Evolutionary conservation across 2,888 invertebrate genomes (phyloP), one percentile per base, ranked within the genome.

Genomic region (Folsomia candida): DNA sequence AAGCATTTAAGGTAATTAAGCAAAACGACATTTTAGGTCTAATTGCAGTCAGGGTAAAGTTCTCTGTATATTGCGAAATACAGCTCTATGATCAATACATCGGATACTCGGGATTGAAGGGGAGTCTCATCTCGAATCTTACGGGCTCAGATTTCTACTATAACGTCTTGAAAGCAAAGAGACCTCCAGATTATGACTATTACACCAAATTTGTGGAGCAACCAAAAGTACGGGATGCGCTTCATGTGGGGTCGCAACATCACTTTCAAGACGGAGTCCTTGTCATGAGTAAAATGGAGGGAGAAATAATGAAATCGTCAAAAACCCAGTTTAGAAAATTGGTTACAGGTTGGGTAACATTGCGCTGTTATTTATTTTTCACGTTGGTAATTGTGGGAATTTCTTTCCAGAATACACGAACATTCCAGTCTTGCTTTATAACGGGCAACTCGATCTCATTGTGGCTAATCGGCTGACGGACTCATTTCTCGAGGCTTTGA

Each of bases 241-340:
- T 96, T 71, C 94, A 96, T 82, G 94, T 96, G 0, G 95, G 95
- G 1, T 89, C 91, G 78, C 83, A 87, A 28, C 86, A 90, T 0
- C 26, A 25, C n/a, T 94, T 91, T 82, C 85, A 90, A 80, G 86
- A 86, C 47, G 81, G 80, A 3, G n/a, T 18, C 29, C 2, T 22
- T 11, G 94, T 94, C 0, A 91, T 92, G 81, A 80, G 85, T 3
- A 86, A 90, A 82, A 83, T 95, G 25, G 87, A 87, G 76, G 83
- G 85, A 51, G 95, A 96, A 82, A 85, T 93, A 0, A 91, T 93
- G 90, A 88, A 91, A 81, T 90, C 90, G 0, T 89, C 92, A 6
- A 90, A 91, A 4, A 87, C 88, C 0, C 89, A 89, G 87, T 84
- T 93, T 68, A 85, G 88, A 0, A 89, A 89, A 78, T 83, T 93